Percentiles rank a stretch among this genome's conserved stretches.
Conservation (phyloP, 2,888 invertebrate species). For the Cephalotes varians region DNA sequence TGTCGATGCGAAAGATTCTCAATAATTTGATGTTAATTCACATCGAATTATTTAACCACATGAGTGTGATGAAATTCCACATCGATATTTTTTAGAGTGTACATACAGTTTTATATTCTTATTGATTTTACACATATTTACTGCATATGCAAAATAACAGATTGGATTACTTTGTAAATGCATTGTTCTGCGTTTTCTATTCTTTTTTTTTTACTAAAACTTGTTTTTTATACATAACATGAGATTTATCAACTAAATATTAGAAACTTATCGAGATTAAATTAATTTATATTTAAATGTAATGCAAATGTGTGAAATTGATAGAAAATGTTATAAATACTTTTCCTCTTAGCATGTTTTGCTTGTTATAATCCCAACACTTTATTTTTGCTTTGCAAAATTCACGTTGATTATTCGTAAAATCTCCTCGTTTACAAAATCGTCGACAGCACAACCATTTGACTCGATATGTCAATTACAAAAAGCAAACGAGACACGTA, state of each 20-base stretch:
- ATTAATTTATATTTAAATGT: constrained; percentile 33
- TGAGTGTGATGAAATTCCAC: too few species aligned
- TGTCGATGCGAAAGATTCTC: too few species aligned
- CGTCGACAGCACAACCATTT: constrained; percentile 67
- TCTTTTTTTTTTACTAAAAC: neutral
- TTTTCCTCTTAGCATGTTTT: neutral
- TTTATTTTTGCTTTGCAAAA: constrained; percentile 32
- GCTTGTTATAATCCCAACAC: constrained; percentile 14
- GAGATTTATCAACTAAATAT: constrained; percentile 14
- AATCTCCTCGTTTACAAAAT: constrained; percentile 69
- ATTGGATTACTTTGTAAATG: constrained; percentile 10
- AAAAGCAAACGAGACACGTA: constrained; percentile 73
- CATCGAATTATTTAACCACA: too few species aligned
- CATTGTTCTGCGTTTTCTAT: neutral
- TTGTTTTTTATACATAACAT: neutral
- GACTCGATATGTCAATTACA: constrained; percentile 71
- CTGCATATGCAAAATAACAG: neutral
- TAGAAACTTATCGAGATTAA: neutral
- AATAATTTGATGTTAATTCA: too few species aligned
- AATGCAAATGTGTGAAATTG: neutral
- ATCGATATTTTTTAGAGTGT: too few species aligned
- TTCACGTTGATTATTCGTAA: constrained; percentile 66
- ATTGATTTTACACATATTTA: neutral
- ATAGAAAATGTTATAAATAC: constrained; percentile 35
- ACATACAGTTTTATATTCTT: neutral